Percentiles rank a stretch among this genome's conserved stretches.
Evolutionary conservation across 2,888 invertebrate genomes (phyloP).

Genomic region (Leptinotarsa haldemani): DNA sequence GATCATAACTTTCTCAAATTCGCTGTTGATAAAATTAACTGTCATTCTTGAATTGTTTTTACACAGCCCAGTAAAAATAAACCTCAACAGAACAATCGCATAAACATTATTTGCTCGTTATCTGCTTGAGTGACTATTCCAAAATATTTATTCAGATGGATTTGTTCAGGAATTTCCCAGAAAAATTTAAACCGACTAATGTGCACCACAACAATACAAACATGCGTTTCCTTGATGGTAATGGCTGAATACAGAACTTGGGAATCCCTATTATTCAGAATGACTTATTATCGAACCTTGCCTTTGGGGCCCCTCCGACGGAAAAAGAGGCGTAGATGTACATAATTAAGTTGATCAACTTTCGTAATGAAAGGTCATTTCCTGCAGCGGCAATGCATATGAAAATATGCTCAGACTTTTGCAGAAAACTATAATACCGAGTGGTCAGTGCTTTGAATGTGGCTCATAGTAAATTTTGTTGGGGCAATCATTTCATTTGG

Average conservation of each 20-base stretch:
- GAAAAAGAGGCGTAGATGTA: background rate
- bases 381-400: background rate
- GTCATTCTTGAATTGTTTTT: too few species aligned
- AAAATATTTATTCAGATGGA: slow-evolving; percentile 6
- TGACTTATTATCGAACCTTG: background rate
- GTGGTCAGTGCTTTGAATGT: too few species aligned
- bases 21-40: too few species aligned
- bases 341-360: background rate
- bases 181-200: background rate
- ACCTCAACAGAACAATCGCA: too few species aligned
- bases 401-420: too few species aligned
- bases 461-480: too few species aligned
- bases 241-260: background rate
- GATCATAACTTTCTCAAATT: too few species aligned
- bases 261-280: slow-evolving; percentile 4
- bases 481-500: too few species aligned
- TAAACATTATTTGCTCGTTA: background rate
- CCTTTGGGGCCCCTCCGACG: background rate
- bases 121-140: background rate
- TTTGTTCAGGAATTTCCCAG: background rate
- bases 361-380: background rate
- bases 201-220: slow-evolving; percentile 9
- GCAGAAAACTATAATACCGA: too few species aligned
- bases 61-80: too few species aligned
- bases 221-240: background rate